Conservation (phyloP, 2,888 invertebrate species). For the Gymnoscelis rufifasciata region DNA sequence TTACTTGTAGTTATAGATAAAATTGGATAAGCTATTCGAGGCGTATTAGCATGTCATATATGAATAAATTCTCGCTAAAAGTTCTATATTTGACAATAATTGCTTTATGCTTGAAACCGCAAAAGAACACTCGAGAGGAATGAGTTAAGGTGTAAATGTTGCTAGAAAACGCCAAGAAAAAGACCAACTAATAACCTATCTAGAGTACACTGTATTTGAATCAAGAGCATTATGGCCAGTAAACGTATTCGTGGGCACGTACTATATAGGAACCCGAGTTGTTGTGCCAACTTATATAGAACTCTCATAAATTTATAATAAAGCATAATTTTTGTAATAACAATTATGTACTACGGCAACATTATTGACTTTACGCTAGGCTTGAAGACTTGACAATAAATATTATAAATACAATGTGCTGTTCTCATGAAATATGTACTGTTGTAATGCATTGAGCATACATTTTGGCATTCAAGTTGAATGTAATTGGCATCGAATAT, state of each 20-base stretch:
- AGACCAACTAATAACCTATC: no score
- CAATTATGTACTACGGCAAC: slow-evolving; percentile 65
- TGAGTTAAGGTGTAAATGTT: no score
- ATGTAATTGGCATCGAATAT: slow-evolving; percentile 35
- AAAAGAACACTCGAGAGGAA: no score
- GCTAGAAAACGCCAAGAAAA: no score
- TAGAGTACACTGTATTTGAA: no score
- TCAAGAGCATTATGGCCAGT: no score
- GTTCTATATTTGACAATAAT: no score
- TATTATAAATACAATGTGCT: slow-evolving; percentile 65
- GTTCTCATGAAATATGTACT: slow-evolving; percentile 38
- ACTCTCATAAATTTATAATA: slow-evolving; percentile 58
- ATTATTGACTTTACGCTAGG: slow-evolving; percentile 65
- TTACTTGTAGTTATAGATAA: no score
- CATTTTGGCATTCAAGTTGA: slow-evolving; percentile 54
- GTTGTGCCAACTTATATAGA: slow-evolving; percentile 62
- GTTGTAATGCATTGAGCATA: slow-evolving; percentile 60
- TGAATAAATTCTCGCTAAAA: no score
- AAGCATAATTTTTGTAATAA: slow-evolving; percentile 71
- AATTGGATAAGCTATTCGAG: no score
- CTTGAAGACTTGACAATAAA: slow-evolving; percentile 59
- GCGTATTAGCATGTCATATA: no score
- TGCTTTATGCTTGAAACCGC: no score
- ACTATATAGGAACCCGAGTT: slow-evolving; percentile 56
- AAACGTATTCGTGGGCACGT: slow-evolving; percentile 15